Percentiles rank a stretch among this genome's conserved stretches.
Evolutionary conservation across 2,888 invertebrate species (phyloP).

Genomic region (Dynastes tityus): DNA sequence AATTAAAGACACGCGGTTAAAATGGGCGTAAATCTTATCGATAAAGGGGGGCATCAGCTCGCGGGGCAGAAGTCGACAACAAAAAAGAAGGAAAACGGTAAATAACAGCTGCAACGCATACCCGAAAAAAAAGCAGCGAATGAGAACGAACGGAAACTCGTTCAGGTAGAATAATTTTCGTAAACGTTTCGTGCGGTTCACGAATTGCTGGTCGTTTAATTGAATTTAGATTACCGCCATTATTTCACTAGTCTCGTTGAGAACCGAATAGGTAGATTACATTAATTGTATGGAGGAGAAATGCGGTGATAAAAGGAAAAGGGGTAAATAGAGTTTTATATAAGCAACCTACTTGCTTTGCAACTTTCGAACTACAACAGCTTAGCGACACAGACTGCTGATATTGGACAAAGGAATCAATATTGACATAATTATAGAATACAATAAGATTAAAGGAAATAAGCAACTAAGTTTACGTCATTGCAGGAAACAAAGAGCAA

Average conservation of each 20-base stretch:
- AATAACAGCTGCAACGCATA: not conserved
- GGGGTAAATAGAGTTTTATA: too few species aligned
- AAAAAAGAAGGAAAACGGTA: not conserved
- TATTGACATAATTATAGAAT: too few species aligned
- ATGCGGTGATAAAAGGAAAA: not conserved
- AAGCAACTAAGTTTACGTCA: too few species aligned
- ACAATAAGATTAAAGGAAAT: too few species aligned
- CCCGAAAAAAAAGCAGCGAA: not conserved
- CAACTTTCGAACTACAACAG: too few species aligned
- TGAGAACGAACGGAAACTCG: not conserved
- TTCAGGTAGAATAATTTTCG: conserved; percentile 28
- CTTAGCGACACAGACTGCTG: too few species aligned
- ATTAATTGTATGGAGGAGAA: not conserved
- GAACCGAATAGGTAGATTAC: not conserved
- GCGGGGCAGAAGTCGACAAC: not conserved
- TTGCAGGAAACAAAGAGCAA: too few species aligned
- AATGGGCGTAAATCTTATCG: conserved; percentile 34
- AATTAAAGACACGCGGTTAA: conserved; percentile 36
- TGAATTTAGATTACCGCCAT: conserved; percentile 26
- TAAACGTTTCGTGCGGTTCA: conserved; percentile 7
- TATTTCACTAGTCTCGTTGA: conserved; percentile 13
- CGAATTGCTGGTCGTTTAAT: conserved; percentile 16
- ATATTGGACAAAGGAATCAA: too few species aligned
- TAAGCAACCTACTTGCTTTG: too few species aligned
- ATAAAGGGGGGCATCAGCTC: conserved; percentile 18